These are phyloP conservation scores for Amniataba percoides DNA, from an alignment of 2,797 vertebrate species.

Conservation along the genomic window DNA sequence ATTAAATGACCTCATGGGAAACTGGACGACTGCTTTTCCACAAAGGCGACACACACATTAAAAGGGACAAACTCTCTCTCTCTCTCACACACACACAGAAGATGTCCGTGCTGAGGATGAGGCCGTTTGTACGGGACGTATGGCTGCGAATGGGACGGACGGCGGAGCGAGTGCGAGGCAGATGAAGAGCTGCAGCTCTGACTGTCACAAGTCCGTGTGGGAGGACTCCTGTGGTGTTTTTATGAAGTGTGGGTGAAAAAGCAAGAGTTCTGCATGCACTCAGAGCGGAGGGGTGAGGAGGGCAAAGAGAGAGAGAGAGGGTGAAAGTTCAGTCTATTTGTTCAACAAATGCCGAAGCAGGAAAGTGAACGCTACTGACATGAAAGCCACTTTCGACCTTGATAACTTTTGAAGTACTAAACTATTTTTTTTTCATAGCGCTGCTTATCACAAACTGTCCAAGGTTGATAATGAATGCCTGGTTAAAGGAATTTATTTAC, in stretches of 20 bases:
- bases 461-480: not conserved
- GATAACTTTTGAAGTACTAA: not conserved
- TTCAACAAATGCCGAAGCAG: conserved; percentile 53
- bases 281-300: conserved; percentile 20
- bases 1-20: conserved; percentile 45
- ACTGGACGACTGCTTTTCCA: conserved; percentile 22
- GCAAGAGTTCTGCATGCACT: conserved; percentile 24
- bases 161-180: not conserved
- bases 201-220: conserved; percentile 24
- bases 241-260: conserved; percentile 59
- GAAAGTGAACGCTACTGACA: conserved; percentile 34
- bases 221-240: conserved; percentile 53
- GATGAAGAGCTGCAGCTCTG: conserved; percentile 40
- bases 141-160: not conserved
- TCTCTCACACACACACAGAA: too few species aligned
- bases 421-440: not conserved
- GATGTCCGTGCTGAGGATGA: conserved; percentile 12
- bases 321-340: conserved; percentile 39
- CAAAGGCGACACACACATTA: conserved; percentile 11
- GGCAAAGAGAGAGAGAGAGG: conserved; percentile 1
- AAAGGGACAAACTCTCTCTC: not conserved
- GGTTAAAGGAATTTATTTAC: not conserved
- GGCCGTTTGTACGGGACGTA: too few species aligned
- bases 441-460: not conserved
- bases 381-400: conserved; percentile 1